Evolutionary conservation across 2,888 invertebrate genomes (phyloP).

Genomic region (Synanthedon tipuliformis): DNA sequence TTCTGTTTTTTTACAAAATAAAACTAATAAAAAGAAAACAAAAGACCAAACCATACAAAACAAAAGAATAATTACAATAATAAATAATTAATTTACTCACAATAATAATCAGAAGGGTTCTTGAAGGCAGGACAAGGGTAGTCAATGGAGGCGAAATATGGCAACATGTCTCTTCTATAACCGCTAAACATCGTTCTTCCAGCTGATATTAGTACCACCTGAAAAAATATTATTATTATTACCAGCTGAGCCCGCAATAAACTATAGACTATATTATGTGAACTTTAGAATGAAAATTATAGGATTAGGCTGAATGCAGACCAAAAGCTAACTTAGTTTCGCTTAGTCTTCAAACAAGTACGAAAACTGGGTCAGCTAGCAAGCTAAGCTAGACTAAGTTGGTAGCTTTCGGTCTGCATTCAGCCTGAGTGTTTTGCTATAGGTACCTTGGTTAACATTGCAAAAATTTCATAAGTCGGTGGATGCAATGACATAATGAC

Average conservation of each 20-base stretch:
- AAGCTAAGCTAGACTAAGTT: background rate
- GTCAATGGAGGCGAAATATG: conserved; percentile 89
- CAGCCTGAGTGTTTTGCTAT: background rate
- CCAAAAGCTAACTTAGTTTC: too few relatives aligned
- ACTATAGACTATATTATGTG: too few relatives aligned
- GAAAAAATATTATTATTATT: conserved; percentile 7
- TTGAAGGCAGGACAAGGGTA: conserved; percentile 97
- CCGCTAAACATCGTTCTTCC: conserved; percentile 94
- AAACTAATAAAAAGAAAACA: too few relatives aligned
- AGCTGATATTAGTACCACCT: conserved; percentile 86
- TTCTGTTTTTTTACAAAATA: too few relatives aligned
- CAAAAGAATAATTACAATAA: background rate
- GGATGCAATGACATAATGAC: conserved; percentile 93
- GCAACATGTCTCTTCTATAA: conserved; percentile 87
- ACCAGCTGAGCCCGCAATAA: too few relatives aligned
- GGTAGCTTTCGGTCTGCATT: background rate
- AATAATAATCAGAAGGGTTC: conserved; percentile 96
- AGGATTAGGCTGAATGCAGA: too few relatives aligned
- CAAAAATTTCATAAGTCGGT: conserved; percentile 94
- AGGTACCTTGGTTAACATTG: conserved; percentile 83
- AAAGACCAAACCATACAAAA: too few relatives aligned
- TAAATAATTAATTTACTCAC: conserved; percentile 66
- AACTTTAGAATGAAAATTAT: too few relatives aligned
- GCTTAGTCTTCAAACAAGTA: too few relatives aligned
- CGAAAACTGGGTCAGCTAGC: background rate